Percentiles rank a stretch among this genome's conserved stretches.
These are phyloP conservation scores for Caenorhabditis doughertyi DNA, from an alignment of 2,888 invertebrate species.

Conservation along the genomic window DNA sequence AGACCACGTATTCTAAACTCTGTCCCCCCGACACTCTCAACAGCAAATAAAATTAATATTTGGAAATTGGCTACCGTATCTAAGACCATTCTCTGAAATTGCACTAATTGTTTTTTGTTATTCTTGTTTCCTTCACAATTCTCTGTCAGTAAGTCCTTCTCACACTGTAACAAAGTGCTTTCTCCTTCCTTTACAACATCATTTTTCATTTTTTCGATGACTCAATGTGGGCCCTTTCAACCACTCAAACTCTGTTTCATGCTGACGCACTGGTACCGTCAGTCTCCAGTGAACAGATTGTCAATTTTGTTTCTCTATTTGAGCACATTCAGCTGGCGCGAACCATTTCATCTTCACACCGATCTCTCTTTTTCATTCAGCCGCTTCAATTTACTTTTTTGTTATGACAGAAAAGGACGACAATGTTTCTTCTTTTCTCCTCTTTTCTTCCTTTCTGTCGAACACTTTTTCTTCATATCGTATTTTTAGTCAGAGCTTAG, in stretches of 20 bases:
- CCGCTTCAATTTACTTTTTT: not conserved
- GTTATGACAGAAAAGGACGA: not conserved
- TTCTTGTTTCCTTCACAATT: no score
- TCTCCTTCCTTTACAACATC: not conserved
- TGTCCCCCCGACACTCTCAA: no score
- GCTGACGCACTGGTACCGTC: slow-evolving; percentile 21
- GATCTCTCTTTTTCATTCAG: not conserved
- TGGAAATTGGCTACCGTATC: no score
- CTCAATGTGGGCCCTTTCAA: not conserved
- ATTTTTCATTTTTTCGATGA: not conserved
- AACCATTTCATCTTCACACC: not conserved
- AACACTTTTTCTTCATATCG: no score
- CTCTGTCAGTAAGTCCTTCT: no score
- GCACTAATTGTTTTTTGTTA: no score
- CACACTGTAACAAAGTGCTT: not conserved
- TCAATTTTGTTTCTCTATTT: not conserved
- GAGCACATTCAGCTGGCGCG: not conserved
- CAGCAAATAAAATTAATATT: no score
- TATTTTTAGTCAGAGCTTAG: no score
- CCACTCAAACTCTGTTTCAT: not conserved
- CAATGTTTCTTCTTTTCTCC: not conserved
- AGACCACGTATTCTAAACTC: no score
- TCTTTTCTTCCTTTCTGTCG: no score
- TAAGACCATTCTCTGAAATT: no score
- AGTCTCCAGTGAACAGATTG: not conserved